A percentile compares a stretch with the other conserved stretches of the same genome.
These are phyloP conservation scores for Haemorhous mexicanus DNA, from an alignment of 2,113 vertebrate genomes.

Conservation along the genomic window DNA sequence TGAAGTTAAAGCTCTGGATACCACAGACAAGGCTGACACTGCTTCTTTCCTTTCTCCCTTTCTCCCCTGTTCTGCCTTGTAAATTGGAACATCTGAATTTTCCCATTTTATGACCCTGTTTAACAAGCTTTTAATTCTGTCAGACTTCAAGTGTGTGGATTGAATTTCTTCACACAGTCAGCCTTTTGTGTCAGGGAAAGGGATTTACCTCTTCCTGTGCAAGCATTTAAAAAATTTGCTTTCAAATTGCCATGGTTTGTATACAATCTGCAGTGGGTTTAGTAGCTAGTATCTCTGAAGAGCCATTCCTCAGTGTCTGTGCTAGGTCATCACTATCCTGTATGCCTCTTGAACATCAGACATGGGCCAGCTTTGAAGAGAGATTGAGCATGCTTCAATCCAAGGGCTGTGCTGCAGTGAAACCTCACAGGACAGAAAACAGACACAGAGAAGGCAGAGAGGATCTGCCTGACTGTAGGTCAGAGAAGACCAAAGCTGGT, in stretches of 20 bases:
- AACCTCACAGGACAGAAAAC: neutral
- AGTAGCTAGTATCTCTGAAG: neutral
- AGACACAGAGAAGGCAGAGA: neutral
- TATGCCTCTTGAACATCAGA: neutral
- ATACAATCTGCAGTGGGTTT: neutral
- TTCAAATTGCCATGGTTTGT: neutral
- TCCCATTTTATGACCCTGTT: neutral
- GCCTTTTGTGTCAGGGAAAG: neutral
- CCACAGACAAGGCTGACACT: neutral
- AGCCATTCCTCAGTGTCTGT: neutral
- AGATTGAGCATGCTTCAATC: neutral
- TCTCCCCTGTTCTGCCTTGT: neutral
- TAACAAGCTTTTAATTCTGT: neutral
- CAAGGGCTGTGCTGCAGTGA: neutral
- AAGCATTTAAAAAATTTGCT: neutral
- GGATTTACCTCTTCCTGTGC: neutral
- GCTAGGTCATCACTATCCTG: neutral
- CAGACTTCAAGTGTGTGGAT: neutral
- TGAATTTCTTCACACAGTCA: neutral
- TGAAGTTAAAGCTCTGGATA: neutral
- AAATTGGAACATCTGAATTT: neutral
- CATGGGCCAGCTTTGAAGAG: neutral
- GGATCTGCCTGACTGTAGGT: neutral
- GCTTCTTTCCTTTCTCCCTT: neutral
- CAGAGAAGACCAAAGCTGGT: neutral